Evolutionary conservation across 2,113 vertebrate species (phyloP).

Genomic region (Cacatua alba): DNA sequence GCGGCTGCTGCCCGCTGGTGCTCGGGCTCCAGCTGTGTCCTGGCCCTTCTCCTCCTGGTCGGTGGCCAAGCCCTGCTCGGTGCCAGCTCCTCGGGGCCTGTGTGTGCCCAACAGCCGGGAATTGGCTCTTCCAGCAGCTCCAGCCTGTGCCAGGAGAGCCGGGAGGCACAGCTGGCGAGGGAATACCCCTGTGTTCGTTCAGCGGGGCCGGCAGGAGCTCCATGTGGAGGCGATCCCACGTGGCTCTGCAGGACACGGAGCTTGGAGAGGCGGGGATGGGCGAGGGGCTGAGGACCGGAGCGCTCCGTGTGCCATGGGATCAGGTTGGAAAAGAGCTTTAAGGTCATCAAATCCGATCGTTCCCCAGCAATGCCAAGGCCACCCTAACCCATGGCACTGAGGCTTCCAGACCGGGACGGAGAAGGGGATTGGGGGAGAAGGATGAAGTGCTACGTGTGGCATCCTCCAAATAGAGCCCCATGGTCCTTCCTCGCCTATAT

Average conservation of each 20-base stretch:
- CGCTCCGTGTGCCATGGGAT: background rate
- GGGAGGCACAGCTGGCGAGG: background rate
- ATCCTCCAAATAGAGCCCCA: background rate
- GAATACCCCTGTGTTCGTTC: background rate
- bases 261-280: background rate
- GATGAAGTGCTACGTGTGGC: background rate
- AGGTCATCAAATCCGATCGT: background rate
- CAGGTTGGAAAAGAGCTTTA: background rate
- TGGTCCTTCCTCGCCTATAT: background rate
- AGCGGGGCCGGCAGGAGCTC: background rate
- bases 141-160: background rate
- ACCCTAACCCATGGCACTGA: background rate
- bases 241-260: background rate
- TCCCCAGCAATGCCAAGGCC: background rate
- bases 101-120: background rate
- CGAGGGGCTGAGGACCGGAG: background rate
- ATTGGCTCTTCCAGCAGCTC: background rate
- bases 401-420: background rate
- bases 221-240: background rate
- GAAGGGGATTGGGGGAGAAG: background rate
- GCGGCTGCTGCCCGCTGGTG: background rate
- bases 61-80: background rate
- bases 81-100: background rate
- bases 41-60: background rate
- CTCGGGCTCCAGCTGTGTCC: conserved; percentile 14